Evolutionary conservation across 1,140 invertebrate genomes (phyloP), one percentile per base, ranked within the genome.

Genomic region (Eriocheir sinensis): DNA sequence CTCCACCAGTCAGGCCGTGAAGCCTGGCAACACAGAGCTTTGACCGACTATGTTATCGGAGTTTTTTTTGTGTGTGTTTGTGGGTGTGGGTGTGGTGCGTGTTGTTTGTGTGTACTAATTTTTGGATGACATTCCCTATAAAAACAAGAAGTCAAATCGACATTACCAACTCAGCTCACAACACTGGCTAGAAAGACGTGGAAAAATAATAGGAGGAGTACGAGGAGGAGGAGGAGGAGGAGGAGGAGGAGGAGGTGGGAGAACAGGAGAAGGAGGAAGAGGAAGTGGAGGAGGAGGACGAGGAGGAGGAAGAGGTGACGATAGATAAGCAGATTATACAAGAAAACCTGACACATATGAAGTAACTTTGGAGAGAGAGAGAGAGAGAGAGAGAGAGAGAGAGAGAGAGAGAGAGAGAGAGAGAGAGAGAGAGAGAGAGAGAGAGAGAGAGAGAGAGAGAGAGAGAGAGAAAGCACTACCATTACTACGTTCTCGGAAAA

Each of bases 141-240:
- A n/a, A n/a, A n/a, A n/a, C n/a, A n/a, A n/a, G n/a, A n/a, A n/a
- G n/a, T n/a, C n/a, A n/a, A n/a, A n/a, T 72, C 27, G 60, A n/a
- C 60, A 72, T 72, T 72, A 72, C 60, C 60, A n/a, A 72, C 60
- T n/a, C 60, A 72, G 60, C 60, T 72, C 60, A 72, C 60, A 72
- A 72, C 60, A 72, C 60, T 4, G 60, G 60, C 60, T n/a, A n/a
- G 60, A 21, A n/a, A 72, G 60, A 72, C 60, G 44, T 8, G 44
- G 15, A 15, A 48, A 48, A 15, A 48, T 4, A 48, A 15, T 8
- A 15, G 44, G 44, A 15, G 44, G 44, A 48, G 44, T 8, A 15
- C 4, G 44, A 15, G 44, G 44, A 48, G 44, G 15, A 15, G 15
- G 44, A 48, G 4, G 60, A 72, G 60, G 60, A 21, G 27, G 4